Percentiles rank a stretch among this genome's conserved stretches.
Conservation (phyloP, 2,888 invertebrate genomes). For the Ecdyonurus torrentis region DNA sequence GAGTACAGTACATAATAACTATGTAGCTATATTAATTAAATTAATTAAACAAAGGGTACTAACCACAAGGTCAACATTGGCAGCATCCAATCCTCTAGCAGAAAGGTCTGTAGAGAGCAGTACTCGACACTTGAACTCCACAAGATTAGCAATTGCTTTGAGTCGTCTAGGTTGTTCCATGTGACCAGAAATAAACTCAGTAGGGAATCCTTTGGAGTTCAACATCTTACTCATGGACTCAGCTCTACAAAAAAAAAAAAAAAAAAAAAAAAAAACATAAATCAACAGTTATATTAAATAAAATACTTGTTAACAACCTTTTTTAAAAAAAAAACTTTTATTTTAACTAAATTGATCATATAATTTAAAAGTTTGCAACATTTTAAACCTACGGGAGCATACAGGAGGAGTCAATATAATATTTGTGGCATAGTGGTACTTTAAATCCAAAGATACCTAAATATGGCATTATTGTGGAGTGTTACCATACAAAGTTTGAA, state of each 20-base stretch:
- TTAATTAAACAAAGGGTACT: background rate
- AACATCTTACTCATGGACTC: constrained; percentile 58
- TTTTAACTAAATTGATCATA: no score
- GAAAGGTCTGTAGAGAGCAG: constrained; percentile 82
- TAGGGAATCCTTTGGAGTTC: constrained; percentile 55
- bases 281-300: no score
- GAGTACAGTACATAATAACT: background rate
- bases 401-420: no score
- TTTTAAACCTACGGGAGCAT: no score
- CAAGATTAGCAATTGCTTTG: constrained; percentile 56
- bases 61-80: constrained; percentile 72
- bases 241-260: constrained; percentile 48
- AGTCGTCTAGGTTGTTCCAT: constrained; percentile 65
- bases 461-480: no score
- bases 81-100: constrained; percentile 87
- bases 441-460: no score
- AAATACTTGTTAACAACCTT: no score
- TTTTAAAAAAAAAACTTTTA: no score
- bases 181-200: constrained; percentile 57
- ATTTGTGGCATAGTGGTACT: no score
- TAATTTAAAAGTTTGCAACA: no score
- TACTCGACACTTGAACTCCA: constrained; percentile 64
- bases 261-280: no score
- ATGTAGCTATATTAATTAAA: background rate
- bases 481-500: no score